Evolutionary conservation across 2,113 vertebrate genomes (phyloP).

Genomic region (Psittacula cyanocephala): DNA sequence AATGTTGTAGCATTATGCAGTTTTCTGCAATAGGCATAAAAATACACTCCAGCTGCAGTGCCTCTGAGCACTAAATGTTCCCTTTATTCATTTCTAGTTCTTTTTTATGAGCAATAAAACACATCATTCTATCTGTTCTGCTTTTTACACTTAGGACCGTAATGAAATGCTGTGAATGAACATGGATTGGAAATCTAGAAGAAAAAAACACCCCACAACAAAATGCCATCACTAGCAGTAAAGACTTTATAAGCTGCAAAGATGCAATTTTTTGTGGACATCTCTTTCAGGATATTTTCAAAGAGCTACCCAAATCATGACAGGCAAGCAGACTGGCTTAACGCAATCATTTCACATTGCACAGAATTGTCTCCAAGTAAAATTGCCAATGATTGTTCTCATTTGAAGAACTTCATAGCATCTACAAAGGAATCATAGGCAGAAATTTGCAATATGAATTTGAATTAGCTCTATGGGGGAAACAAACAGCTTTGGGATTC

Average conservation of each 20-base stretch:
- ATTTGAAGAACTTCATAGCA: neutral
- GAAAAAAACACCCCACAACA: neutral
- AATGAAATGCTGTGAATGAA: constrained; percentile 44
- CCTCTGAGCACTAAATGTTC: neutral
- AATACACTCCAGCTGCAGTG: neutral
- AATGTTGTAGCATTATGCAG: neutral
- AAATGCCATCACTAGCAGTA: neutral
- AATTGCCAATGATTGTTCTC: neutral
- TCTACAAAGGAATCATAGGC: neutral
- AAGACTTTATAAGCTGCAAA: neutral
- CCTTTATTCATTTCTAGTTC: constrained; percentile 8
- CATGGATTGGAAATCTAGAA: neutral
- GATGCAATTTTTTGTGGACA: neutral
- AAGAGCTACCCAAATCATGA: neutral
- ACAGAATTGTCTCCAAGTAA: neutral
- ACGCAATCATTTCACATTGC: constrained; percentile 12
- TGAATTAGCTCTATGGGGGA: neutral
- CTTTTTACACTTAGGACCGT: neutral
- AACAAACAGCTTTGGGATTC: neutral
- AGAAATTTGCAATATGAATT: neutral
- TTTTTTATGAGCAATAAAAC: neutral
- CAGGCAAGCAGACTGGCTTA: neutral
- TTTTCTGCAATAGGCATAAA: neutral
- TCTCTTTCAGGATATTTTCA: neutral
- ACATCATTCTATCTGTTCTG: neutral